Percentiles rank a stretch among this genome's conserved stretches.
Conservation (phyloP, 2,888 invertebrate species). For the Eurytoma californica region DNA sequence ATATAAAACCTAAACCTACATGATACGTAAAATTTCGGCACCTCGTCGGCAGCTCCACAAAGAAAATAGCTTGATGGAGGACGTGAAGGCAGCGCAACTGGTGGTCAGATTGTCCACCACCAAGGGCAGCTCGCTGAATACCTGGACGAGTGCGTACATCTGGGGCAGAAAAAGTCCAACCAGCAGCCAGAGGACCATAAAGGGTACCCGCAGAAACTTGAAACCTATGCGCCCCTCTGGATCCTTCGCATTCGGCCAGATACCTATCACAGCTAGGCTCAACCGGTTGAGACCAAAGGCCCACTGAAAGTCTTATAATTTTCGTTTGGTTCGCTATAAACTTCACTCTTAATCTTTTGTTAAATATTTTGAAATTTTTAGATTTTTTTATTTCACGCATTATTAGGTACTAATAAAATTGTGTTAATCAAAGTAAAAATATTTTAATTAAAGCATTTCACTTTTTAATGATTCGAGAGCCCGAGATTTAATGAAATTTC, state of each 20-base stretch:
- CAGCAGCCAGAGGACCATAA: slow-evolving; percentile 20
- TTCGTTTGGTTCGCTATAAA: too few relatives aligned
- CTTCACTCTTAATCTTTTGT: too few relatives aligned
- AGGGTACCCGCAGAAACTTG: neutral
- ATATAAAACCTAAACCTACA: neutral
- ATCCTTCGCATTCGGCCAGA: slow-evolving; percentile 18
- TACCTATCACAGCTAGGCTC: slow-evolving; percentile 24
- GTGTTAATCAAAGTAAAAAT: too few relatives aligned
- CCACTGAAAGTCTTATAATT: slow-evolving; percentile 33
- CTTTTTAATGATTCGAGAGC: too few relatives aligned
- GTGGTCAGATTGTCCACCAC: slow-evolving; percentile 37
- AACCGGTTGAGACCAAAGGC: slow-evolving; percentile 44
- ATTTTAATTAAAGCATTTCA: too few relatives aligned
- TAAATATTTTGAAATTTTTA: too few relatives aligned
- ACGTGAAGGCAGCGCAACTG: slow-evolving; percentile 9
- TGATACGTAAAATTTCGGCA: neutral
- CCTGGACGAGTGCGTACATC: slow-evolving; percentile 23
- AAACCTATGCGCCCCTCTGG: neutral
- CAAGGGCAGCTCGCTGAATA: neutral
- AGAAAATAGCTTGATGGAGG: slow-evolving; percentile 19
- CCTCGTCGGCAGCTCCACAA: slow-evolving; percentile 29
- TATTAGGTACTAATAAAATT: too few relatives aligned
- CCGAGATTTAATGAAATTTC: too few relatives aligned
- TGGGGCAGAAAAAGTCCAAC: slow-evolving; percentile 20
- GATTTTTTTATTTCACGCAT: too few relatives aligned